Conservation (phyloP, 2,888 invertebrate species). For the Bedellia somnulentella region DNA sequence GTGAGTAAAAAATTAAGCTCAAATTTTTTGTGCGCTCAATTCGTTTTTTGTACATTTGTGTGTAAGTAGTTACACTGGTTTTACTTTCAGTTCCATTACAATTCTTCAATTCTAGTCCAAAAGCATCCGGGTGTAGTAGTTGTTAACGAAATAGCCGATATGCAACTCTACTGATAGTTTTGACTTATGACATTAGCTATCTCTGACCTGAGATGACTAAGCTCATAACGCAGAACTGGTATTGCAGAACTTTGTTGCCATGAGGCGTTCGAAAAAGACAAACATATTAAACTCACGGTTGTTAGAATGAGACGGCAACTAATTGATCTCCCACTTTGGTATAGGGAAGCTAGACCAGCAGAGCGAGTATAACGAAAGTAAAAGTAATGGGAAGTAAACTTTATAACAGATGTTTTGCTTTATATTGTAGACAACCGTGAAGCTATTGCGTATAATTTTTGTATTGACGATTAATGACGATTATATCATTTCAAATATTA, state of each 20-base stretch:
- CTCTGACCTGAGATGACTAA: slow-evolving; percentile 43
- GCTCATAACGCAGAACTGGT: slow-evolving; percentile 30
- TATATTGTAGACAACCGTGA: no score
- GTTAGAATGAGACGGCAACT: slow-evolving; percentile 20
- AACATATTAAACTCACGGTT: slow-evolving; percentile 9
- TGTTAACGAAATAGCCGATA: no score
- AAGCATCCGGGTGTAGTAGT: no score
- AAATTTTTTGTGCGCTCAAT: no score
- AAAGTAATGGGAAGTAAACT: slow-evolving; percentile 34
- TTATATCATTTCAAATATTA: no score
- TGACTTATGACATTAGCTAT: slow-evolving; percentile 41
- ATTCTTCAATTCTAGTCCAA: no score
- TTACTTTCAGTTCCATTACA: no score
- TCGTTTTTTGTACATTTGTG: no score
- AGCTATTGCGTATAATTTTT: no score
- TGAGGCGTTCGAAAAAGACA: slow-evolving; percentile 22
- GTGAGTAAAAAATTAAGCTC: no score
- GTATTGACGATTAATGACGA: no score
- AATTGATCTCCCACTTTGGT: slow-evolving; percentile 22
- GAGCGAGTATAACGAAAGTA: slow-evolving; percentile 38
- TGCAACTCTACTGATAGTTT: slow-evolving; percentile 26
- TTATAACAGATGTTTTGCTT: slow-evolving; percentile 11
- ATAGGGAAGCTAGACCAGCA: slow-evolving; percentile 35
- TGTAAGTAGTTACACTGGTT: no score
- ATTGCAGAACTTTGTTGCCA: slow-evolving; percentile 25